A percentile compares a stretch with the other conserved stretches of the same genome.
These are phyloP conservation scores for Hydractinia symbiolongicarpus DNA, from an alignment of 30 jellyfish, hydroid and myxozoan species.

Conservation along the genomic window DNA sequence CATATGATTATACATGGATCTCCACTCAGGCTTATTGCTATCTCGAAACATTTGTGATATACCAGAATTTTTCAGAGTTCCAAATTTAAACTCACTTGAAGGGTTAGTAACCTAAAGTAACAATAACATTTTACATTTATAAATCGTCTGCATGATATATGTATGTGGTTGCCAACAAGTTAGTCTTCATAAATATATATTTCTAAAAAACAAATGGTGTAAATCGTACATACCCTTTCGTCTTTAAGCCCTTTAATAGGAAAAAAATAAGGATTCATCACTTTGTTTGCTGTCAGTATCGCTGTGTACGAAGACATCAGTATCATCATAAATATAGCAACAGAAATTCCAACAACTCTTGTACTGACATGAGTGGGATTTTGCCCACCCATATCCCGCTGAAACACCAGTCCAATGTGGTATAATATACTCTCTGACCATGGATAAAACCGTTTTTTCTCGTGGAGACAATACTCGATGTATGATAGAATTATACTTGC, in stretches of 20 bases:
- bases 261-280: neutral
- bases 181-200: no score
- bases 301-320: conserved; percentile 77
- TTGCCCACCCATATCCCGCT: conserved; percentile 65
- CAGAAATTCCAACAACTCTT: conserved; percentile 45
- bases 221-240: conserved; percentile 46
- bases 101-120: conserved; percentile 43
- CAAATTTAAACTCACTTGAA: conserved; percentile 31
- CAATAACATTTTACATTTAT: neutral
- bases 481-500: conserved; percentile 27
- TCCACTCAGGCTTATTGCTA: conserved; percentile 25
- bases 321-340: conserved; percentile 67
- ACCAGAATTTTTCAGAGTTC: conserved; percentile 40
- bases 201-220: no score
- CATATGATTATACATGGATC: conserved; percentile 42
- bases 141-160: neutral
- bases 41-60: conserved; percentile 28
- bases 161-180: no score
- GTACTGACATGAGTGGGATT: conserved; percentile 52
- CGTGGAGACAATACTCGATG: neutral
- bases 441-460: neutral
- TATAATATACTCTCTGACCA: conserved; percentile 47
- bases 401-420: conserved; percentile 52
- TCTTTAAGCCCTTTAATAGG: conserved; percentile 48
- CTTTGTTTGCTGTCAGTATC: conserved; percentile 61